Evolutionary conservation across 1,140 invertebrate species (phyloP).

Genomic region (Drosophila sp.): DNA sequence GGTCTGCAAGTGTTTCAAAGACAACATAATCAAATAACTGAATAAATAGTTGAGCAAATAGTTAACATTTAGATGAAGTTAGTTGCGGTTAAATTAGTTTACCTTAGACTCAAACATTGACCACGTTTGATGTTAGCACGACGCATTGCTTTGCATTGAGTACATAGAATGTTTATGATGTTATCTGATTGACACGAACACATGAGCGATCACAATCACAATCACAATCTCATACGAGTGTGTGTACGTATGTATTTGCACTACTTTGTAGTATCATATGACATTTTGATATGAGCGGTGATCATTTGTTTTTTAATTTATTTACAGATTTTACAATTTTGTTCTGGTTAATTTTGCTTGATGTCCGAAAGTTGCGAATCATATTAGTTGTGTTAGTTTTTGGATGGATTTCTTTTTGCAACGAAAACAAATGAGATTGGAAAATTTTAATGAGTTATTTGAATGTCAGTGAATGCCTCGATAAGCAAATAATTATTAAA

Average conservation of each 20-base stretch:
- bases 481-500: not conserved
- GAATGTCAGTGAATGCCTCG: conserved; percentile 12
- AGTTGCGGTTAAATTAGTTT: conserved; percentile 49
- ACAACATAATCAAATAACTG: not conserved
- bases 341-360: conserved; percentile 20
- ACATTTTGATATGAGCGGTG: conserved; percentile 31
- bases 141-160: conserved; percentile 82
- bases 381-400: conserved; percentile 57
- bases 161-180: conserved; percentile 71
- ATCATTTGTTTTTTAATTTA: conserved; percentile 35
- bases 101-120: conserved; percentile 83
- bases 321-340: conserved; percentile 44
- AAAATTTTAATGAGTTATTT: conserved; percentile 58
- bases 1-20: conserved; percentile 86
- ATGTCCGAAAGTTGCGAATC: conserved; percentile 58
- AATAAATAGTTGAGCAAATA: not conserved
- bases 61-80: conserved; percentile 21
- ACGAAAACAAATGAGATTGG: conserved; percentile 69
- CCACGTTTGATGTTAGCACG: conserved; percentile 82
- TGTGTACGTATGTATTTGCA: conserved; percentile 6
- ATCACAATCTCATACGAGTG: conserved; percentile 32
- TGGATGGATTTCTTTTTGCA: conserved; percentile 50
- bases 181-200: conserved; percentile 74
- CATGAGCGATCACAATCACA: conserved; percentile 54
- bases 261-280: conserved; percentile 13